These are phyloP conservation scores for Drosophila orosa DNA, from an alignment of 1,140 invertebrate genomes.

Conservation along the genomic window DNA sequence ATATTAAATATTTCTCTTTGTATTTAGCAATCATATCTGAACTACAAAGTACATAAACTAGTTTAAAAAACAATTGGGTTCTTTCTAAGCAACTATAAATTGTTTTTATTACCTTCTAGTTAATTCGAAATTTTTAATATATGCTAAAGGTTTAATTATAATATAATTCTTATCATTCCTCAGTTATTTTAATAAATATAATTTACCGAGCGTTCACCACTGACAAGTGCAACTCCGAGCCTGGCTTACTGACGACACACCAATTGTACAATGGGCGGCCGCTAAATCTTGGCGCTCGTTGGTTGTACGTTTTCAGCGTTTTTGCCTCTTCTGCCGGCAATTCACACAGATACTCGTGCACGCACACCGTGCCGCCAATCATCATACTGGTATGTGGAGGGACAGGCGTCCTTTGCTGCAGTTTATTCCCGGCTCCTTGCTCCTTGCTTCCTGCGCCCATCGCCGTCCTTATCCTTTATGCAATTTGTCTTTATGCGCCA, in stretches of 20 bases:
- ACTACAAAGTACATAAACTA: too few relatives aligned
- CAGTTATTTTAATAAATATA: neutral
- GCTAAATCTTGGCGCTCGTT: slow-evolving; percentile 49
- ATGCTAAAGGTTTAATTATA: too few relatives aligned
- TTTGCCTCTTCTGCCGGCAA: slow-evolving; percentile 20
- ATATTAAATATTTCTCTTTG: too few relatives aligned
- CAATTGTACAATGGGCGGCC: slow-evolving; percentile 43
- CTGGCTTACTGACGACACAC: slow-evolving; percentile 35
- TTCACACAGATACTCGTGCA: slow-evolving; percentile 31
- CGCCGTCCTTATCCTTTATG: slow-evolving; percentile 60
- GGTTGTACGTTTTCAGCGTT: slow-evolving; percentile 55
- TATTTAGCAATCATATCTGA: too few relatives aligned
- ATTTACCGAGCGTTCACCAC: neutral
- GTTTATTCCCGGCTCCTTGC: slow-evolving; percentile 20
- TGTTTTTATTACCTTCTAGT: too few relatives aligned
- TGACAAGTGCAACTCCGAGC: slow-evolving; percentile 6
- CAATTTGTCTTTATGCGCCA: slow-evolving; percentile 64
- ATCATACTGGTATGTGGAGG: slow-evolving; percentile 33
- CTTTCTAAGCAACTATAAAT: too few relatives aligned
- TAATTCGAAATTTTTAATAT: too few relatives aligned
- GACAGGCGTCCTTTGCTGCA: slow-evolving; percentile 42
- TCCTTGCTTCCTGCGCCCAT: slow-evolving; percentile 21
- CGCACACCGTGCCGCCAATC: slow-evolving; percentile 34
- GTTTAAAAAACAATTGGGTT: too few relatives aligned
- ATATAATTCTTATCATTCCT: too few relatives aligned